A percentile compares a stretch with the other conserved stretches of the same genome.
Conservation (phyloP, 2,888 invertebrate species). For the Deilephila elpenor region DNA sequence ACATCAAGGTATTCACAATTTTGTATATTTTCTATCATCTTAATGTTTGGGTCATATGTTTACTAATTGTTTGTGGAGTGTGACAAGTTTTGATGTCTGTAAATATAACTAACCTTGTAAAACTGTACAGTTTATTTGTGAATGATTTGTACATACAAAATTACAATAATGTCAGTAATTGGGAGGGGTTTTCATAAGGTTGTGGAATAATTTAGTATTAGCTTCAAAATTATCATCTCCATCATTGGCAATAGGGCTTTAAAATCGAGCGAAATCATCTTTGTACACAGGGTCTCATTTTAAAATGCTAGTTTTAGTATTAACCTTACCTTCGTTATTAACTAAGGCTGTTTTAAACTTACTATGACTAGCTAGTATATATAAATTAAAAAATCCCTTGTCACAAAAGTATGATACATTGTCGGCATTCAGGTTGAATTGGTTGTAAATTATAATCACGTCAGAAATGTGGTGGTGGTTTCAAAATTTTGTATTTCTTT, state of each 20-base stretch:
- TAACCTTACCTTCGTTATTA: no score
- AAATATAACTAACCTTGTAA: background rate
- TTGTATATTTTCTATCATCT: background rate
- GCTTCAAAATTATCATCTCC: background rate
- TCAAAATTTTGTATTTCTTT: background rate
- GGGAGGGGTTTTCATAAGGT: background rate
- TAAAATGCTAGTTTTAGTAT: no score
- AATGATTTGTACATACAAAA: background rate
- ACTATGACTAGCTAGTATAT: no score
- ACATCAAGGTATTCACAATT: background rate
- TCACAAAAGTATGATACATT: no score
- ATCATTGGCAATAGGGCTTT: background rate
- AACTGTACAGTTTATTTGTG: background rate
- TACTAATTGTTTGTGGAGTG: background rate
- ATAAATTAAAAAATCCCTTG: no score
- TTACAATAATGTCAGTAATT: conserved; percentile 6
- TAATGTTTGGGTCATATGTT: background rate
- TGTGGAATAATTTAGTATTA: background rate
- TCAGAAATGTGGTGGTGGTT: background rate
- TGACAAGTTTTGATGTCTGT: background rate
- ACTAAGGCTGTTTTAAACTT: no score
- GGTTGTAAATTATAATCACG: background rate
- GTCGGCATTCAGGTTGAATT: no score
- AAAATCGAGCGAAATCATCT: background rate
- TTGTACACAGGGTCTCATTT: no score